Evolutionary conservation across 2,113 vertebrate genomes (phyloP).

Genomic region (Cinclus cinclus): DNA sequence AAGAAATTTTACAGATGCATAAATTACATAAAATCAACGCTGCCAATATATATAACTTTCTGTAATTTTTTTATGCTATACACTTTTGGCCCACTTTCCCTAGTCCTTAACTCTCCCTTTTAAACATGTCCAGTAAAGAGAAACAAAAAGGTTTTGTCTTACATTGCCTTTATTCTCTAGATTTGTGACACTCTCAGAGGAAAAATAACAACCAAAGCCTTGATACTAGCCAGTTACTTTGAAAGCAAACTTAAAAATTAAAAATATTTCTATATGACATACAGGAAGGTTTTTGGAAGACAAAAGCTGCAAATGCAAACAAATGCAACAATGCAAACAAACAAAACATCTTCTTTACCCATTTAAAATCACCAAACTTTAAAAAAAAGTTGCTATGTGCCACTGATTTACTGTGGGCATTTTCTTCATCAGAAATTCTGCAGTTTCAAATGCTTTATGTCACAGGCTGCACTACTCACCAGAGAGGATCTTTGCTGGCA

Average conservation of each 20-base stretch:
- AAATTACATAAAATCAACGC: background rate
- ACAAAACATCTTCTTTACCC: background rate
- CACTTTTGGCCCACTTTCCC: background rate
- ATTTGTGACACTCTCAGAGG: background rate
- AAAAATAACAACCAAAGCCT: background rate
- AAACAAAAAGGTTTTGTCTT: background rate
- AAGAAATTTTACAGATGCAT: background rate
- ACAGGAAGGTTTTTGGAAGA: background rate
- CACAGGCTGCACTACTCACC: background rate
- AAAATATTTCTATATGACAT: background rate
- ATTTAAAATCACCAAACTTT: background rate
- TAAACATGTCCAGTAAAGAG: background rate
- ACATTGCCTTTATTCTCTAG: background rate
- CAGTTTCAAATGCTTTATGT: background rate
- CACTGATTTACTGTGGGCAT: background rate
- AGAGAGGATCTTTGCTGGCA: background rate
- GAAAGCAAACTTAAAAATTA: background rate
- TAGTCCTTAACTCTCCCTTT: background rate
- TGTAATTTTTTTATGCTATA: background rate
- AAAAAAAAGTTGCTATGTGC: background rate
- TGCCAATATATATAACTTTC: background rate
- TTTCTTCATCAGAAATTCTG: background rate
- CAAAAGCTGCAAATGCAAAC: background rate
- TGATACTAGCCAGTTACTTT: background rate
- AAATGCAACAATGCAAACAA: background rate